Evolutionary conservation across 2,113 vertebrate species (phyloP).

Genomic region (Herpailurus yagouaroundi): DNA sequence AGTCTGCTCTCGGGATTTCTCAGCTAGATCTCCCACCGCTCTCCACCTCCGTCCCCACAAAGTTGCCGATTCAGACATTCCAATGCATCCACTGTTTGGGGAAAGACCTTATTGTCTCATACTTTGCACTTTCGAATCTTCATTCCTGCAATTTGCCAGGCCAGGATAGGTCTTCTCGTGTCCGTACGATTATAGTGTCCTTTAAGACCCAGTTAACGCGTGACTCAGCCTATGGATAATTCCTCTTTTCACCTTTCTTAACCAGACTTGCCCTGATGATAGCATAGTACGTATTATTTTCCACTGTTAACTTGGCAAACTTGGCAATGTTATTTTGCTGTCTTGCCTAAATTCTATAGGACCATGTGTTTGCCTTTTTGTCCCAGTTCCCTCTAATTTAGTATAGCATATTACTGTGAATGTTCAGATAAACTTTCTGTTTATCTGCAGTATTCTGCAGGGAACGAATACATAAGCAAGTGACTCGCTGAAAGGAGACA

Average conservation of each 20-base stretch:
- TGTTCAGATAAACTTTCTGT: neutral
- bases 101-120: neutral
- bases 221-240: neutral
- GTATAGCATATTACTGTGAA: neutral
- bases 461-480: neutral
- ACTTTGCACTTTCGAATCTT: neutral
- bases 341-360: slow-evolving; percentile 5
- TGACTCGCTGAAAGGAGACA: neutral
- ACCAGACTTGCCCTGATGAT: neutral
- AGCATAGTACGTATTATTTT: neutral
- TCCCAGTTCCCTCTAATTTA: neutral
- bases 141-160: neutral
- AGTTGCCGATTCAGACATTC: neutral
- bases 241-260: neutral
- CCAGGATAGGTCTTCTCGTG: neutral
- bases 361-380: neutral
- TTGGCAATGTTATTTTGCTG: neutral
- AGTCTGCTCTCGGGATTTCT: neutral
- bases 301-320: neutral
- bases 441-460: neutral
- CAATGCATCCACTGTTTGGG: neutral
- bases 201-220: neutral
- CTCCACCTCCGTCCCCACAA: neutral
- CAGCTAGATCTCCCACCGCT: neutral
- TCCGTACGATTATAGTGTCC: neutral